Conservation (phyloP, 2,888 invertebrate species). For the Nesidiocoris tenuis region DNA sequence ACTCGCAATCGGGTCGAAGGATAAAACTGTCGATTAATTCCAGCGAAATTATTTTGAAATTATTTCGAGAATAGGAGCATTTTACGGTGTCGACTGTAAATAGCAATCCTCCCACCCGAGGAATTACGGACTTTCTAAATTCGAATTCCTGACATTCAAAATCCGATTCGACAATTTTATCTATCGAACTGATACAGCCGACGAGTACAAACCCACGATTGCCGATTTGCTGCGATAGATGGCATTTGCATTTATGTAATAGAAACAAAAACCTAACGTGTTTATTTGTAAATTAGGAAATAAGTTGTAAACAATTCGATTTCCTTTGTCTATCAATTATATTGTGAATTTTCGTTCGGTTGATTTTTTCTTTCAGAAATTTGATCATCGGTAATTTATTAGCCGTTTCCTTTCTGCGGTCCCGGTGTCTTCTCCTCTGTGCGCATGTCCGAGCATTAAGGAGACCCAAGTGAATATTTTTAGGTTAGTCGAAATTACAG, state of each 20-base stretch:
- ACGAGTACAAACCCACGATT: conserved; percentile 7
- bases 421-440: conserved; percentile 16
- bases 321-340: conserved; percentile 4
- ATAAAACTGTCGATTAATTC: too few species aligned
- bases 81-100: too few species aligned
- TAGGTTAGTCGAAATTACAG: neutral
- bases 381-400: neutral
- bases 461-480: neutral
- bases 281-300: conserved; percentile 40
- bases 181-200: too few species aligned
- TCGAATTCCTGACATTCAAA: too few species aligned
- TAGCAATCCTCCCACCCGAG: too few species aligned
- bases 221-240: conserved; percentile 37
- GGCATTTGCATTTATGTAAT: conserved; percentile 40
- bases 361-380: conserved; percentile 1
- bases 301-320: conserved; percentile 34
- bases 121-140: too few species aligned
- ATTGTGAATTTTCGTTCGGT: neutral
- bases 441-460: conserved; percentile 1
- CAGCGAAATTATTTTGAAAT: too few species aligned
- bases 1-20: too few species aligned
- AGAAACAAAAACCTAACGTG: conserved; percentile 36
- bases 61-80: neutral
- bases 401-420: neutral
- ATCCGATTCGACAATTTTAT: too few species aligned